Conservation (phyloP, 2,888 invertebrate genomes). For the Orchesella flavescens region DNA sequence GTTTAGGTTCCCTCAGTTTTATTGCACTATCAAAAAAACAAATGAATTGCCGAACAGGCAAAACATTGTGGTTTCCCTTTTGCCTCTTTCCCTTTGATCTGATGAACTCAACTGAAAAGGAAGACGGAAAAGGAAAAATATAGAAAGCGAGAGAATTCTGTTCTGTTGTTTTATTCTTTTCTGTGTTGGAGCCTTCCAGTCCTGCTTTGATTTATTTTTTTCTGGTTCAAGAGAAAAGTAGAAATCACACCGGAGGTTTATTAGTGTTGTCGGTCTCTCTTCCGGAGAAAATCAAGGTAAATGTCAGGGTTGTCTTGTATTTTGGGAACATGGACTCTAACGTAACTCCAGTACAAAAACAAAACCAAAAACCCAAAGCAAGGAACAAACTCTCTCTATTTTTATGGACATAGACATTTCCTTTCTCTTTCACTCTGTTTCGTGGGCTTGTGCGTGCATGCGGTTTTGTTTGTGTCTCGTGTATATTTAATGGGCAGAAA, state of each 20-base stretch:
- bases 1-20: constrained; percentile 14
- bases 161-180: not conserved
- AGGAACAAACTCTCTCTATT: not conserved
- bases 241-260: constrained; percentile 7
- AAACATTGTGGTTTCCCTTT: not conserved
- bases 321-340: not conserved
- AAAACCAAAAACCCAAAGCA: not conserved
- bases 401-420: constrained; percentile 24
- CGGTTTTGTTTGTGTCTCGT: constrained; percentile 10
- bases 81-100: constrained; percentile 5
- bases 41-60: constrained; percentile 29
- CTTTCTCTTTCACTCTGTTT: not conserved
- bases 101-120: constrained; percentile 9
- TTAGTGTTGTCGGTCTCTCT: constrained; percentile 10
- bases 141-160: constrained; percentile 14
- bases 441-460: not conserved
- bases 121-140: constrained; percentile 22
- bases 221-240: not conserved
- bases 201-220: constrained; percentile 19
- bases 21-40: constrained; percentile 44
- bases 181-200: constrained; percentile 15
- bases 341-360: not conserved
- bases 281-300: constrained; percentile 51
- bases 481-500: constrained; percentile 38
- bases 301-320: constrained; percentile 22